A percentile compares a stretch with the other conserved stretches of the same genome.
phyloP scores from a whole-genome alignment of 2,888 invertebrate genomes.

The Sturmia bella region DNA sequence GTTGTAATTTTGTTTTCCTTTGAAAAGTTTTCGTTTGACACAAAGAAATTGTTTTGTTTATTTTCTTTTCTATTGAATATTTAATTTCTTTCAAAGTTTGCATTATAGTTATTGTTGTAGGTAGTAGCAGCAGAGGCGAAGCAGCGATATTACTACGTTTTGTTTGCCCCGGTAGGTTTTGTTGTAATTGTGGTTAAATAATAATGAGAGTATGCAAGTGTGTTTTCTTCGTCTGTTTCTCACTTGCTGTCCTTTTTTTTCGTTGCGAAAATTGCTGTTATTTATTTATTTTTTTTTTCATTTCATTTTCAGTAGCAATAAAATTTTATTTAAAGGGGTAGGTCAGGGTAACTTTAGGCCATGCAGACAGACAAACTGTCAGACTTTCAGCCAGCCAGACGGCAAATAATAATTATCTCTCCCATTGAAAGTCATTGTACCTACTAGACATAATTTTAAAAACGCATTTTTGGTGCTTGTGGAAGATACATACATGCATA shows the following conservation, averaged over 20 bases:
- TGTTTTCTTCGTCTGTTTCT: neutral
- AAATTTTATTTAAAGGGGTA: slow-evolving; percentile 62
- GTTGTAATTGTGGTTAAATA: neutral
- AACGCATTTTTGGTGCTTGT: slow-evolving; percentile 35
- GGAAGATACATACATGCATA: neutral
- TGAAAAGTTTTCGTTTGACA: slow-evolving; percentile 57
- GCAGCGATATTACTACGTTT: slow-evolving; percentile 25
- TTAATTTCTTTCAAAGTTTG: slow-evolving; percentile 46
- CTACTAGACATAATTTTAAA: slow-evolving; percentile 62
- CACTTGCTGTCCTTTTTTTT: slow-evolving; percentile 41
- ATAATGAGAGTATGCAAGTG: neutral
- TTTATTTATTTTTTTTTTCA: slow-evolving; percentile 25
- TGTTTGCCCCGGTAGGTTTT: slow-evolving; percentile 8
- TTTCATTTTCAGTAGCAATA: slow-evolving; percentile 43
- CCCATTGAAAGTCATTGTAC: slow-evolving; percentile 63
- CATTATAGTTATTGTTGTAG: slow-evolving; percentile 9
- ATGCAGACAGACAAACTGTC: slow-evolving; percentile 11
- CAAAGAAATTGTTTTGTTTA: slow-evolving; percentile 55
- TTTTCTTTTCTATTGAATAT: slow-evolving; percentile 33
- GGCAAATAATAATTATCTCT: slow-evolving; percentile 38
- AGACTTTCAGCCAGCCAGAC: slow-evolving; percentile 43
- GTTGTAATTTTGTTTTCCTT: slow-evolving; percentile 49
- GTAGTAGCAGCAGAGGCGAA: slow-evolving; percentile 12
- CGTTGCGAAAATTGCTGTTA: slow-evolving; percentile 20
- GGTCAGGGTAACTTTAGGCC: slow-evolving; percentile 66